Evolutionary conservation across 2,888 invertebrate genomes (phyloP).

Genomic region (Zygothrica quintamaculata): DNA sequence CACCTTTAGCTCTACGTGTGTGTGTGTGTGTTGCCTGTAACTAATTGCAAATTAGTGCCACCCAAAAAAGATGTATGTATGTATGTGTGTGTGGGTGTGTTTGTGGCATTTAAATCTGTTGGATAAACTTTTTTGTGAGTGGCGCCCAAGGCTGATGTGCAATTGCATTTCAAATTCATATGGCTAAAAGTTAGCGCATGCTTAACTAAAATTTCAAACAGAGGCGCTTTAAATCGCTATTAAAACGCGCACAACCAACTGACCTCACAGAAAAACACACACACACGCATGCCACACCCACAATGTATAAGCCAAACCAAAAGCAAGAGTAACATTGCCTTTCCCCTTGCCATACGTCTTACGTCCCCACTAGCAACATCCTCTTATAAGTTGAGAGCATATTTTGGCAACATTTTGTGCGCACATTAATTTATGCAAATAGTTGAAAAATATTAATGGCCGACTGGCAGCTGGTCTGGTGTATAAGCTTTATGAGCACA

Average conservation of each 20-base stretch:
- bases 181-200: slow-evolving; percentile 51
- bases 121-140: slow-evolving; percentile 47
- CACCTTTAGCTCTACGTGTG: slow-evolving; percentile 35
- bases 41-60: slow-evolving; percentile 54
- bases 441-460: slow-evolving; percentile 78
- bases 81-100: slow-evolving; percentile 35
- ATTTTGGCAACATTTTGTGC: slow-evolving; percentile 74
- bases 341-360: too few relatives aligned
- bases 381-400: slow-evolving; percentile 38
- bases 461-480: slow-evolving; percentile 53
- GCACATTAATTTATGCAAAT: slow-evolving; percentile 78
- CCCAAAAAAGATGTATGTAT: slow-evolving; percentile 27
- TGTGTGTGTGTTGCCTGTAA: slow-evolving; percentile 30
- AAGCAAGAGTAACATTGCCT: slow-evolving; percentile 9
- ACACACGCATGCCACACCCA: slow-evolving; percentile 43
- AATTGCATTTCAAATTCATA: slow-evolving; percentile 68
- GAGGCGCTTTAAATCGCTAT: slow-evolving; percentile 65
- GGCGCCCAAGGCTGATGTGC: slow-evolving; percentile 52
- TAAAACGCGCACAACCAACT: slow-evolving; percentile 52
- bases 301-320: too few relatives aligned
- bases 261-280: slow-evolving; percentile 27
- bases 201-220: slow-evolving; percentile 57
- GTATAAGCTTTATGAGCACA: slow-evolving; percentile 21
- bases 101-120: slow-evolving; percentile 45
- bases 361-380: too few relatives aligned